Evolutionary conservation across 2,113 vertebrate species (phyloP).

Genomic region (Perccottus glenii): DNA sequence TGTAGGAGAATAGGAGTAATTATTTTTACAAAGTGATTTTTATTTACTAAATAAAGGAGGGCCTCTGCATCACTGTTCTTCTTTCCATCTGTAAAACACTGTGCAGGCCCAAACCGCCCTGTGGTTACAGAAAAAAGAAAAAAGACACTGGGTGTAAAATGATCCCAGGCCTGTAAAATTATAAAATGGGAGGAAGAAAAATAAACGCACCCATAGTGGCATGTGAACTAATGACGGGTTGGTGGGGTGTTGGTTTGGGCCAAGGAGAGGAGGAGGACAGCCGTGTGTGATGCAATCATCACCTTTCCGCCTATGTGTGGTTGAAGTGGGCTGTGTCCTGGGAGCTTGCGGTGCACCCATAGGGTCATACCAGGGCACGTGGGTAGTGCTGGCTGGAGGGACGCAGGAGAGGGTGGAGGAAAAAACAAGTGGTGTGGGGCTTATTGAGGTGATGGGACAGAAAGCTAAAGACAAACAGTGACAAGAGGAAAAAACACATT

Average conservation of each 20-base stretch:
- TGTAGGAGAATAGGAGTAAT: too few species aligned
- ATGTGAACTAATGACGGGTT: constrained; percentile 70
- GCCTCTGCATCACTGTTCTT: constrained; percentile 23
- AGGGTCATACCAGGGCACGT: constrained; percentile 53
- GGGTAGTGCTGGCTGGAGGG: constrained; percentile 35
- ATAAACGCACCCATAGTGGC: constrained; percentile 48
- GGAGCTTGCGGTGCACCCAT: constrained; percentile 30
- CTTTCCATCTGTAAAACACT: constrained; percentile 43
- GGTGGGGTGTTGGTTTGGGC: constrained; percentile 54
- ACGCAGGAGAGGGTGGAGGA: constrained; percentile 25
- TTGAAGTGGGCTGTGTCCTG: constrained; percentile 41
- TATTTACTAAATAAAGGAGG: neutral
- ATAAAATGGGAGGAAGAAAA: constrained; percentile 60
- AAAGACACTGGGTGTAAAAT: constrained; percentile 63
- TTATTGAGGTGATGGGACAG: constrained; percentile 11
- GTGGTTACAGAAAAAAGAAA: constrained; percentile 61
- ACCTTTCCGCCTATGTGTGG: constrained; percentile 51
- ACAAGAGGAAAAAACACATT: constrained; percentile 26
- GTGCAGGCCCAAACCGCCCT: constrained; percentile 59
- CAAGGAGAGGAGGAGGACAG: constrained; percentile 12
- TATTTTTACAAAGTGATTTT: neutral
- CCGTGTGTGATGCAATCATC: constrained; percentile 59
- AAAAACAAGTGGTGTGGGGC: neutral
- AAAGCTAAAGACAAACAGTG: constrained; percentile 6
- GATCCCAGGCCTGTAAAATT: constrained; percentile 71